phyloP scores from a whole-genome alignment of 2,113 vertebrate genomes.

The Eubucco bourcierii region DNA sequence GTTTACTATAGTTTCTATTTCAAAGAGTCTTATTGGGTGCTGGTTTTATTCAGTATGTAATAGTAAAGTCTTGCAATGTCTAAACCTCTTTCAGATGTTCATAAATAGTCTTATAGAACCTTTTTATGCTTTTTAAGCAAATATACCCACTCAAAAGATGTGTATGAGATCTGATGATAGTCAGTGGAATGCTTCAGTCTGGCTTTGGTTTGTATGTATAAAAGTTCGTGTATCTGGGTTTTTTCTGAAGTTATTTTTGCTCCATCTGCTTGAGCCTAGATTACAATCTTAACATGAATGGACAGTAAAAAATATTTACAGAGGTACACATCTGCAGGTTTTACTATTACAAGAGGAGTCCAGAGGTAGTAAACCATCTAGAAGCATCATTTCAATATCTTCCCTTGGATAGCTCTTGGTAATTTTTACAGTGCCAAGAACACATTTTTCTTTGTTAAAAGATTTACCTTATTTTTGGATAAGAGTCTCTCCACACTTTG shows the following conservation, averaged over 20 bases:
- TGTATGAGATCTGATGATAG: background rate
- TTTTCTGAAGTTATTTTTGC: background rate
- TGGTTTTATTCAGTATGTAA: conserved; percentile 16
- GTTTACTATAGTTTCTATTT: conserved; percentile 47
- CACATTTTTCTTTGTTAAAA: background rate
- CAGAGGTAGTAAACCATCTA: background rate
- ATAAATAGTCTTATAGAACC: background rate
- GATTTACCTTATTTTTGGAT: background rate
- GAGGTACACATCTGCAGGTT: background rate
- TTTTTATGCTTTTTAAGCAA: conserved; percentile 3
- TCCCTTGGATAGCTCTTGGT: background rate
- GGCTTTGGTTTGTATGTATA: conserved; percentile 11
- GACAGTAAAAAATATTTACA: background rate
- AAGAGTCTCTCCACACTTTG: background rate
- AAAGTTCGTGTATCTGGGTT: conserved; percentile 3
- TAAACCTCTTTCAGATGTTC: conserved; percentile 36
- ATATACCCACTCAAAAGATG: background rate
- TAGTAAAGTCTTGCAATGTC: background rate
- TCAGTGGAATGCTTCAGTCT: background rate
- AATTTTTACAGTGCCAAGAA: background rate
- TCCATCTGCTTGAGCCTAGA: background rate
- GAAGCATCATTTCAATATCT: background rate
- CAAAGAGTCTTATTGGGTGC: conserved; percentile 38
- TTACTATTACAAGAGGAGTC: background rate
- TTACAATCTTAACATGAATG: background rate